These are phyloP conservation scores for Dolichoris vasculosae DNA, from an alignment of 1,140 invertebrate genomes.

Conservation along the genomic window DNA sequence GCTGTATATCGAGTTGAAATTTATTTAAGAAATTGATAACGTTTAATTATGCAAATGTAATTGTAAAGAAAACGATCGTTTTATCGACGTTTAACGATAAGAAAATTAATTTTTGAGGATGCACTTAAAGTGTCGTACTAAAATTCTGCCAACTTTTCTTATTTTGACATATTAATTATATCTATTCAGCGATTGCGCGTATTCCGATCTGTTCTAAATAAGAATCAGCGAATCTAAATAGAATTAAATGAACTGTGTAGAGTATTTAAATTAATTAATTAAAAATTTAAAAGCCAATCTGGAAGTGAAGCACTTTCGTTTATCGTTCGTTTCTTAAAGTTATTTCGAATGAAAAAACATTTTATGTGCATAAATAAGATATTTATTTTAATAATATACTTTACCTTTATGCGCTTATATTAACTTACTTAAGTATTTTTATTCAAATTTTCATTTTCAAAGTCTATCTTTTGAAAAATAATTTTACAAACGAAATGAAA, in stretches of 20 bases:
- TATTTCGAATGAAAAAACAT: not conserved
- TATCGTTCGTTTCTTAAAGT: not conserved
- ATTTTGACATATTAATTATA: not conserved
- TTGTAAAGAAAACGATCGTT: not conserved
- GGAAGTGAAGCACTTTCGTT: not conserved
- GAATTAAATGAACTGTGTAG: not conserved
- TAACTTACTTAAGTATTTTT: not conserved
- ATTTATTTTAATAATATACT: not conserved
- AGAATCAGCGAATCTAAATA: not conserved
- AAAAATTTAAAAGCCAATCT: not conserved
- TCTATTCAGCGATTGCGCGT: not conserved
- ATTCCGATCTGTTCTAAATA: not conserved
- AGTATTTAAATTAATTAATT: not conserved
- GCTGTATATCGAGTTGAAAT: not conserved
- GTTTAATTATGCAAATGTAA: constrained; percentile 9
- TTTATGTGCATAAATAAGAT: not conserved
- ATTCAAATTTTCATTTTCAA: not conserved
- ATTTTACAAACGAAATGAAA: no score
- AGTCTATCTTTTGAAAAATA: no score
- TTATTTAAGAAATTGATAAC: constrained; percentile 12
- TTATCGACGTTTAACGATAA: not conserved
- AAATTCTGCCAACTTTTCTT: not conserved
- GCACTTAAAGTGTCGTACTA: not conserved
- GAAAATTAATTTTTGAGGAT: constrained; percentile 17
- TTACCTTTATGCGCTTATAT: not conserved